Evolutionary conservation across 2,113 vertebrate genomes (phyloP), one percentile per base, ranked within the genome.

Genomic region (Ranitomeya variabilis): DNA sequence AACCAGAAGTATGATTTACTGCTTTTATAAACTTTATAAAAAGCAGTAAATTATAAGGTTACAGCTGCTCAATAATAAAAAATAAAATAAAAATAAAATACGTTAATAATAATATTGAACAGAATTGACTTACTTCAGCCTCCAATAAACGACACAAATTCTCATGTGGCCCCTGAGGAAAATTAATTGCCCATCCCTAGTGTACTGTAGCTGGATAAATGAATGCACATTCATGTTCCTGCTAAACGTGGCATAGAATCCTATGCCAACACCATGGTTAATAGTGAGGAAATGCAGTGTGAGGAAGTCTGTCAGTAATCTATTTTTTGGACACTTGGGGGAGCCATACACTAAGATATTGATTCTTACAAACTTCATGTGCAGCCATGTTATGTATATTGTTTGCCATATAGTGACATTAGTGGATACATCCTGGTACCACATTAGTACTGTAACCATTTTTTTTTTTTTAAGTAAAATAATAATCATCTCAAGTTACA

Each of bases 251-350:
- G 26, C 6, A 8, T 67, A 21, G 18, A 19, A 71, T 67, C 64
- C 8, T 19, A 9, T 78, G 51, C 19, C 45, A 80, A 7, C 21
- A 57, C 19, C 9, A 77, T 52, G 51, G 51, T 16, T 57, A 57
- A 80, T 80, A 54, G n/a, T 26, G 19, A 52, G 3, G 14, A 52
- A 31, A 21, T 11, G 8, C 18, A 62, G 57, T 81, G 2, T 62
- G 73, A 45, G 57, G 19, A 66, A 52, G 16, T 31, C 18, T 45
- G 21, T 5, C 12, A 59, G 86, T 5, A 80, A 55, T 81, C 52
- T 87, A 71, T 18, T 8, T 37, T 87, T 59, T 45, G 55, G 18
- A 71, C 86, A 87, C 77, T 55, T 31, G 86, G 59, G 77, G 86
- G 64, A 16, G 78, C 77, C 71, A 67, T 55, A 71, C 55, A 69